Percentiles rank a stretch among this genome's conserved stretches.
Evolutionary conservation across 2,797 vertebrate genomes (phyloP).

Genomic region (Carapus acus): DNA sequence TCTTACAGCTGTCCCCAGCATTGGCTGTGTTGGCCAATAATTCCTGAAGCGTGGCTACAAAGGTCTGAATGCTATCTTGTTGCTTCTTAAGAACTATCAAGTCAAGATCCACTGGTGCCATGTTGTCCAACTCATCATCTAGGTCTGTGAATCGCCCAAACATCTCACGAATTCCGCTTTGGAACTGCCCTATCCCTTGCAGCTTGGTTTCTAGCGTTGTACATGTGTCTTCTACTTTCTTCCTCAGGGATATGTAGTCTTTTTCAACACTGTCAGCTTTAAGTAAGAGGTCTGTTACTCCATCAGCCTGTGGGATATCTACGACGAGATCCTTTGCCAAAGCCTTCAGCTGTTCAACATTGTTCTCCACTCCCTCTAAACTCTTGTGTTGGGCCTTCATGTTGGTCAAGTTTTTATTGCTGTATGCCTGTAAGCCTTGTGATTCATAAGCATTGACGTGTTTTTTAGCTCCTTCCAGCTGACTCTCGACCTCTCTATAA

Average conservation of each 20-base stretch:
- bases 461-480: conserved; percentile 80
- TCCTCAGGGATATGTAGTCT: conserved; percentile 75
- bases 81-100: conserved; percentile 73
- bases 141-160: conserved; percentile 89
- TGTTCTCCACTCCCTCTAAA: conserved; percentile 78
- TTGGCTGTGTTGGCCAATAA: conserved; percentile 80
- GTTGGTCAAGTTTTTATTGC: conserved; percentile 85
- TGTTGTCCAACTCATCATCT: conserved; percentile 93
- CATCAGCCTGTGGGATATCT: conserved; percentile 79
- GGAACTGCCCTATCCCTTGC: conserved; percentile 94
- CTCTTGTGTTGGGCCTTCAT: conserved; percentile 92
- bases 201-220: conserved; percentile 87
- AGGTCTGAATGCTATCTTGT: conserved; percentile 74
- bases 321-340: conserved; percentile 84
- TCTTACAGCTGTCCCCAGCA: conserved; percentile 85
- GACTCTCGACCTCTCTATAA: conserved; percentile 77
- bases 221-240: conserved; percentile 82
- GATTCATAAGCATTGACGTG: conserved; percentile 79
- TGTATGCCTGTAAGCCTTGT: conserved; percentile 83
- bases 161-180: conserved; percentile 95
- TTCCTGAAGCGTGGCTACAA: conserved; percentile 81
- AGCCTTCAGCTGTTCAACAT: conserved; percentile 77
- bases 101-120: conserved; percentile 84
- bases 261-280: conserved; percentile 80
- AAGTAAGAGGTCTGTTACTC: conserved; percentile 83